Percentiles rank a stretch among this genome's conserved stretches.
These are phyloP conservation scores for Synergus japonicus DNA, from an alignment of 2,888 invertebrate species.

Conservation along the genomic window DNA sequence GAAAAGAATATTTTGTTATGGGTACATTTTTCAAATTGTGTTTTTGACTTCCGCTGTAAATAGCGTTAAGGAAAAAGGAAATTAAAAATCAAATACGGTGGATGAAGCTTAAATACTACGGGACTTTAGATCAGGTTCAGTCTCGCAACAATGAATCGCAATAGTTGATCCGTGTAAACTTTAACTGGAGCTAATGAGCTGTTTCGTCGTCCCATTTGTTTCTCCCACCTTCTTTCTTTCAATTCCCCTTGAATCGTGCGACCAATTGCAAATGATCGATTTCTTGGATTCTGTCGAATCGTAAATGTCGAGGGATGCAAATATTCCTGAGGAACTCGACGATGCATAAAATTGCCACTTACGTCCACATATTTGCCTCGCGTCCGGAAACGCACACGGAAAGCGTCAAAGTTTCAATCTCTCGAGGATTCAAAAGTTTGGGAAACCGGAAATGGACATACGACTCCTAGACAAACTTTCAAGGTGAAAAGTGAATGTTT, in stretches of 20 bases:
- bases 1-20: neutral
- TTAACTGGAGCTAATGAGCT: conserved; percentile 60
- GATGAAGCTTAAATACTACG: neutral
- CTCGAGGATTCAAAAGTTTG: neutral
- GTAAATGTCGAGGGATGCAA: neutral
- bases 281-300: neutral
- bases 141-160: conserved; percentile 57
- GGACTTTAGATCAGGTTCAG: conserved; percentile 55
- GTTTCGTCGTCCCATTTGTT: neutral
- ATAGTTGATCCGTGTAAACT: conserved; percentile 53
- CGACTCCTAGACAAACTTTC: neutral
- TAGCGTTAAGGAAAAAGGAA: neutral
- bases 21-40: neutral
- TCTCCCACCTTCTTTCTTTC: neutral
- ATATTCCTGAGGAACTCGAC: conserved; percentile 8
- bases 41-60: neutral
- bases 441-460: neutral
- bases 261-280: conserved; percentile 1
- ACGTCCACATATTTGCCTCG: conserved; percentile 7
- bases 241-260: neutral
- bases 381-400: conserved; percentile 1
- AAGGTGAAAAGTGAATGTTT: neutral
- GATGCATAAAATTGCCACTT: conserved; percentile 34
- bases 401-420: conserved; percentile 19
- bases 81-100: neutral